Evolutionary conservation across 2,797 vertebrate species (phyloP).

Genomic region (Hipposideros larvatus): DNA sequence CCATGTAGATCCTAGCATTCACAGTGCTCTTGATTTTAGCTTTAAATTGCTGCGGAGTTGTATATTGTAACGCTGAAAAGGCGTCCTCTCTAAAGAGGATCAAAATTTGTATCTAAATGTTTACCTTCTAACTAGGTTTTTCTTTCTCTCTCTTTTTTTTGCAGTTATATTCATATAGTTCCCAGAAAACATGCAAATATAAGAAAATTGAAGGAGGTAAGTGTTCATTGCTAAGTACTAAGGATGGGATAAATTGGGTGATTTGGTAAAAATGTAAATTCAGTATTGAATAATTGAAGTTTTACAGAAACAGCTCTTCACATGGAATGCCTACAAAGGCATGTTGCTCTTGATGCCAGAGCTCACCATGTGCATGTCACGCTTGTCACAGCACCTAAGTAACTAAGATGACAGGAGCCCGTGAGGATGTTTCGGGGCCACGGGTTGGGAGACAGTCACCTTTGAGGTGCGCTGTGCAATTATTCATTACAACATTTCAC

Average conservation of each 20-base stretch:
- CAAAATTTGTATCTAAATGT: not conserved
- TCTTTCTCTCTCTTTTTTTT: slow-evolving; percentile 66
- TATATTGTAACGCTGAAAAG: not conserved
- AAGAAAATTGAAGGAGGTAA: slow-evolving; percentile 88
- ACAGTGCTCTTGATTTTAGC: not conserved
- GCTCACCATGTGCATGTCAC: not conserved
- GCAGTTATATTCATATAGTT: slow-evolving; percentile 89
- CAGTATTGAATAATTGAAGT: not conserved
- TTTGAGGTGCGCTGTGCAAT: not conserved
- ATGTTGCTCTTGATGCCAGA: not conserved
- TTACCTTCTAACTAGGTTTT: slow-evolving; percentile 55
- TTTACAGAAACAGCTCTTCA: not conserved
- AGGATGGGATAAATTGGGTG: not conserved
- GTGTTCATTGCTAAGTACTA: slow-evolving; percentile 67
- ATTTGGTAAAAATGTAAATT: not conserved
- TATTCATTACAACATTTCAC: not conserved
- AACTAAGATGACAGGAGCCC: not conserved
- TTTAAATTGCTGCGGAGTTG: not conserved
- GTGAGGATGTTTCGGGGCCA: not conserved
- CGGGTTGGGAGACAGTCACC: rapidly evolving
- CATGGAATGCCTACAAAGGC: not conserved
- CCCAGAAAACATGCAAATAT: slow-evolving; percentile 87
- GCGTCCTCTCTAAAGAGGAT: not conserved
- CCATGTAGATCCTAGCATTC: rapidly evolving
- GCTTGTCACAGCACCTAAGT: not conserved